Evolutionary conservation across 2,888 invertebrate genomes (phyloP), one percentile per base, ranked within the genome.

Genomic region (Cerastis rubricosa): DNA sequence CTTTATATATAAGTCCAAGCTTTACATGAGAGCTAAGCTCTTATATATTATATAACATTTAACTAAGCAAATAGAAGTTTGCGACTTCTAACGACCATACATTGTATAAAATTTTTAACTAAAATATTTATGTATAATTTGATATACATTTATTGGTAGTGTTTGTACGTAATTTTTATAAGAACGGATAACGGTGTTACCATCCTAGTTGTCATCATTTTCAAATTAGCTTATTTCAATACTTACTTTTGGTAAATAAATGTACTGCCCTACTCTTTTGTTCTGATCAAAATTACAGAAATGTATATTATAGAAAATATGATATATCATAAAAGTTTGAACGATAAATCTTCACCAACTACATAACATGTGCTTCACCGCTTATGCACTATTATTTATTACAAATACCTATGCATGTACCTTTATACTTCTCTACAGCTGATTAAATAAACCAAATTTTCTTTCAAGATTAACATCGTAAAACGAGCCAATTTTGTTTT

Each of bases 151-250:
- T 86, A 84, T 72, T 59, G 49, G 80, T 86, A 84, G 74, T 68
- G 64, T 85, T 85, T 86, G 86, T 86, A 85, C 76, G 84, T 83
- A 83, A 73, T 74, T 86, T 84, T 86, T 85, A 83, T 84, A 85
- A 63, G 70, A 74, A 73, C 22, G 84, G 71, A 57, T 64, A 68
- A 22, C 8, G 84, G 84, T 73, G 35, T 17, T 83, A 71, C 84
- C 86, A 76, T 73, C 74, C 84, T 83, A 80, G 86, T 80, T 45
- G 9, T 61, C 59, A 73, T 70, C 11, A 25, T 78, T 64, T 47
- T 11, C 4, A 43, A 40, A 1, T 71, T 14, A 64, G 4, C 9
- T 35, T 14, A 11, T 22, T 66, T 19, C 17, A 2, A 22, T 47
- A 54, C 5, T 25, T 14, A n/a, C 2, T 29, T 77, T 66, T 67